These are phyloP conservation scores for Muscina levida DNA, from an alignment of 2,888 invertebrate species.

Conservation along the genomic window DNA sequence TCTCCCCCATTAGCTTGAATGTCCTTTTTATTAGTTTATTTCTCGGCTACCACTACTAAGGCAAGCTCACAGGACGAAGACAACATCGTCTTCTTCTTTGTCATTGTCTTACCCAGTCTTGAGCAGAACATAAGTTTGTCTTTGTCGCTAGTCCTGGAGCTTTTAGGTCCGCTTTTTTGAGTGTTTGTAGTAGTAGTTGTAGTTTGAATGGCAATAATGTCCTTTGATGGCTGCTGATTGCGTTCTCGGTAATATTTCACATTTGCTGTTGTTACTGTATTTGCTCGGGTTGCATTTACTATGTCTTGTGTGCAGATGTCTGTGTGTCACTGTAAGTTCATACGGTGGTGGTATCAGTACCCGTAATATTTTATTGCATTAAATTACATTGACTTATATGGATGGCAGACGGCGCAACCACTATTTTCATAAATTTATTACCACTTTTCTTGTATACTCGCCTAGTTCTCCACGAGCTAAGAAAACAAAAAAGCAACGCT, in stretches of 20 bases:
- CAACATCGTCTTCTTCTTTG: slow-evolving; percentile 33
- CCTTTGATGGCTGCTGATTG: slow-evolving; percentile 69
- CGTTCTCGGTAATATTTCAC: slow-evolving; percentile 66
- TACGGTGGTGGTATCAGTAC: slow-evolving; percentile 59
- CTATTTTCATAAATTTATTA: slow-evolving; percentile 67
- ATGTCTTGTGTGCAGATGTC: slow-evolving; percentile 2
- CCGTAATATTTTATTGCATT: slow-evolving; percentile 66
- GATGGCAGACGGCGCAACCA: slow-evolving; percentile 66
- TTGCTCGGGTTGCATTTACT: slow-evolving; percentile 36
- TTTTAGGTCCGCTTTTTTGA: slow-evolving; percentile 25
- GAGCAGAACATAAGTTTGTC: slow-evolving; percentile 56
- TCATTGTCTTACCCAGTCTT: slow-evolving; percentile 27
- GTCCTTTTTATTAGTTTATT: slow-evolving; percentile 59
- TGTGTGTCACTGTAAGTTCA: slow-evolving; percentile 23
- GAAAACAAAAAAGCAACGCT: slow-evolving; percentile 2
- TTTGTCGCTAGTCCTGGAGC: slow-evolving; percentile 46
- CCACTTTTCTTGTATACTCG: slow-evolving; percentile 49
- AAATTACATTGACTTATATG: slow-evolving; percentile 65
- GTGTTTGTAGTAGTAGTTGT: slow-evolving; percentile 30
- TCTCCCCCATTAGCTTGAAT: slow-evolving; percentile 11
- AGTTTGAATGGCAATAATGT: slow-evolving; percentile 68
- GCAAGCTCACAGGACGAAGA: slow-evolving; percentile 9
- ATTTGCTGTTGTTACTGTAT: slow-evolving; percentile 26
- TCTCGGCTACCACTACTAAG: slow-evolving; percentile 23
- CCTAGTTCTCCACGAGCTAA: slow-evolving; percentile 37